Evolutionary conservation across 2,113 vertebrate species (phyloP).

Genomic region (Ictalurus furcatus): DNA sequence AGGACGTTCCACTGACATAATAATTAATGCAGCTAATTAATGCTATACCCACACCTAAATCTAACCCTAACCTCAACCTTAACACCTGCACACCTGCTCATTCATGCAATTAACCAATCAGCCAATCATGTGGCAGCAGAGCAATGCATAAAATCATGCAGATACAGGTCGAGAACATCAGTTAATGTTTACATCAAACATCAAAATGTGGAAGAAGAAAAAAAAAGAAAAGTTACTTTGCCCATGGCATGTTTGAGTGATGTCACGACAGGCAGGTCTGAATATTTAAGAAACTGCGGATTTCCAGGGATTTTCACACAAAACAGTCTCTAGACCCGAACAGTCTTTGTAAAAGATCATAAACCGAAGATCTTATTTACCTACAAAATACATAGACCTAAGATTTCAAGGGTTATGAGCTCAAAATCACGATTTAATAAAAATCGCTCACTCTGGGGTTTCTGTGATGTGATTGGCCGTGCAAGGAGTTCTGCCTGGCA

Average conservation of each 20-base stretch:
- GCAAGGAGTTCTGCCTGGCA: too few species aligned
- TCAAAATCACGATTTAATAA: too few species aligned
- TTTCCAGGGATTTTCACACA: not conserved
- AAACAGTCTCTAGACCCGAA: not conserved
- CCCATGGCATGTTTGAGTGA: not conserved
- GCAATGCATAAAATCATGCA: not conserved
- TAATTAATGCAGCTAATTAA: not conserved
- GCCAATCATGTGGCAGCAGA: not conserved
- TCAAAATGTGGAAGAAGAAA: not conserved
- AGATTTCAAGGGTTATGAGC: too few species aligned
- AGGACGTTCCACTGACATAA: not conserved
- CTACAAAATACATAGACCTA: too few species aligned
- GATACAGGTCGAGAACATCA: not conserved
- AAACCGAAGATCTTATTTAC: too few species aligned
- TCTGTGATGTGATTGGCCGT: too few species aligned
- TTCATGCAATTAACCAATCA: not conserved
- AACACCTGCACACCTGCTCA: not conserved
- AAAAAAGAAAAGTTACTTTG: not conserved
- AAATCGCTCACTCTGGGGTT: too few species aligned
- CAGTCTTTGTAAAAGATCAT: not conserved
- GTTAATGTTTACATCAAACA: not conserved
- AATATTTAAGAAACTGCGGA: not conserved
- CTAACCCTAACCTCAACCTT: not conserved
- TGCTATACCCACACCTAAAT: not conserved
- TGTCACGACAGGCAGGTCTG: not conserved